Evolutionary conservation across 2,797 vertebrate genomes (phyloP), one percentile per base, ranked within the genome.

Genomic region (Rhinatrema bivittatum): DNA sequence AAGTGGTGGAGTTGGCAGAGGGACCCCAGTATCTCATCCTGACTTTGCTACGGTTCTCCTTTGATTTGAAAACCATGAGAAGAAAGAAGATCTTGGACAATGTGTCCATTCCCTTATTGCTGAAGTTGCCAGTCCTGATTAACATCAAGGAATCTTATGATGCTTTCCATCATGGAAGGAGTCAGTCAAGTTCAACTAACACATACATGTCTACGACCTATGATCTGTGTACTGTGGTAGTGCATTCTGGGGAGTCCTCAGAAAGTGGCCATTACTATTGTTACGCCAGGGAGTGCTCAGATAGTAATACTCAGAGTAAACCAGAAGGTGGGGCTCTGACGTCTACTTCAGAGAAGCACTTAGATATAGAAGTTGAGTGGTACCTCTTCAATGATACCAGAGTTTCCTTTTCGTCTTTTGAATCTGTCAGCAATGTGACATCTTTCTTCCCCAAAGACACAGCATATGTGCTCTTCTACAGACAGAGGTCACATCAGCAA

Each of bases 231-330:
- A 84, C 80, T 0, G 82, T 88, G 3, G 82, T 88, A 31, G 84
- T 88, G 18, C 86, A 88, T 40, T 88, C 85, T 0, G 86, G 85
- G 1, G 50, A 85, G 42, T 88, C 86, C 40, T 86, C 85, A 0
- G 86, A 88, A 50, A 86, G 82, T 0, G 86, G 86, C 9, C 86
- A 88, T 52, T 88, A 88, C 51, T 88, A 88, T 32, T 87, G 86
- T 68, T 88, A 88, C 3, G 84, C 83, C 14, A 76, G 85, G 1
- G 83, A 88, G 35, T 83, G 78, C 3, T 53, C 62, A 0, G 67
- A 70, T n/a, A 19, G 20, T 0, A 0, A 15, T 0, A 17, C 24
- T 3, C 41, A 36, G 0, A 66, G 54, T 3, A 59, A 62, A 7
- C 44, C 33, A 0, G 31, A 0, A 14, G 52, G 45, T 0, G 11